These are phyloP conservation scores for Hydrolagus affinis DNA, from an alignment of 2,113 vertebrate genomes.

Conservation along the genomic window DNA sequence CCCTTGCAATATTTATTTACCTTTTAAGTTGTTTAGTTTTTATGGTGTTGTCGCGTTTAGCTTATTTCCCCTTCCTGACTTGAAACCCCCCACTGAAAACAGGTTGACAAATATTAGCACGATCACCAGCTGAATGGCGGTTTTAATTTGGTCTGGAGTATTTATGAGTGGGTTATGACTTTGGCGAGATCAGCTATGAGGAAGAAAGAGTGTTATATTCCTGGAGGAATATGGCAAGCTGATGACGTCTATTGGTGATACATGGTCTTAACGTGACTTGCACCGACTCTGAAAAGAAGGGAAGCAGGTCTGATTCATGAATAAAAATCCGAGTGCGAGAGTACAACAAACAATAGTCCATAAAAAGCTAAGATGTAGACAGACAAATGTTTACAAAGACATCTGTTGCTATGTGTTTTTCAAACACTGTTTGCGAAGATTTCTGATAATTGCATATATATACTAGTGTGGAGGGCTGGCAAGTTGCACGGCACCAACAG, in stretches of 20 bases:
- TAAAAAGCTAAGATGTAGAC: constrained; percentile 70
- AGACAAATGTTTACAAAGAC: constrained; percentile 67
- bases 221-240: constrained; percentile 76
- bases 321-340: constrained; percentile 84
- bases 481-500: constrained; percentile 57
- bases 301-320: constrained; percentile 72
- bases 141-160: constrained; percentile 51
- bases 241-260: constrained; percentile 88
- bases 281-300: constrained; percentile 59
- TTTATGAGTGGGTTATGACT: constrained; percentile 73
- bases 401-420: constrained; percentile 44
- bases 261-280: constrained; percentile 83
- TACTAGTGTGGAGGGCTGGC: constrained; percentile 62
- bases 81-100: background rate
- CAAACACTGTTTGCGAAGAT: constrained; percentile 54
- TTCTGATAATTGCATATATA: constrained; percentile 53
- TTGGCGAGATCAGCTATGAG: constrained; percentile 79
- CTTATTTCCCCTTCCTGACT: background rate
- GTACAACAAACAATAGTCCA: constrained; percentile 71
- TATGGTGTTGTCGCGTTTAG: background rate
- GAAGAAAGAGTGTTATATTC: constrained; percentile 84
- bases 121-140: background rate
- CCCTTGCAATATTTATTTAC: background rate
- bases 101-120: constrained; percentile 37
- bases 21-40: constrained; percentile 4